Conservation (phyloP, 2,113 vertebrate species). For the Centropus unirufus region DNA sequence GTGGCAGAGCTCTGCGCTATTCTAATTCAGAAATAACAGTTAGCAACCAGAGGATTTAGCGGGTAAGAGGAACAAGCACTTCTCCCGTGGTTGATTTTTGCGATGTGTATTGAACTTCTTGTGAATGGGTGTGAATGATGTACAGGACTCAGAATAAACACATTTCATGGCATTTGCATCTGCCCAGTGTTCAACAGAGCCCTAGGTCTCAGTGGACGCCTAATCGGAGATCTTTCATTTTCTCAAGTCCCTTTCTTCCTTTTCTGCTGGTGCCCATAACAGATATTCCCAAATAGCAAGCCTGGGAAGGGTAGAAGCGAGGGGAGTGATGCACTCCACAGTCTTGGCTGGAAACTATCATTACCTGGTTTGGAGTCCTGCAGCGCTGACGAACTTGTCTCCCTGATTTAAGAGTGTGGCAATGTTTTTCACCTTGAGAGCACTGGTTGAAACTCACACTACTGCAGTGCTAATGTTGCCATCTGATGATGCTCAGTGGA, state of each 20-base stretch:
- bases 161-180: background rate
- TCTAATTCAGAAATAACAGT: background rate
- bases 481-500: conserved; percentile 5
- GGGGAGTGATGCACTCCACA: background rate
- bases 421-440: background rate
- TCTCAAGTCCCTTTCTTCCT: background rate
- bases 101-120: background rate
- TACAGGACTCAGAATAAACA: background rate
- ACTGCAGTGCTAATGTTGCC: background rate
- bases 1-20: background rate
- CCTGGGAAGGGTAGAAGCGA: background rate
- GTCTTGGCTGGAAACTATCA: background rate
- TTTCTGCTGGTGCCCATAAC: background rate
- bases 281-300: background rate
- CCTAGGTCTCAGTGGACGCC: background rate
- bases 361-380: background rate
- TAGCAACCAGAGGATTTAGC: background rate
- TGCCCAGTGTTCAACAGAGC: background rate
- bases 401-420: background rate
- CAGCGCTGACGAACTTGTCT: background rate
- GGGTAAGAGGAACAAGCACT: background rate
- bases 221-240: background rate
- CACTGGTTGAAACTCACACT: background rate
- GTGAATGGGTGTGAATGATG: background rate
- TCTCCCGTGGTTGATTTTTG: background rate